Evolutionary conservation across 2,113 vertebrate genomes (phyloP), one percentile per base, ranked within the genome.

Genomic region (Microcebus lehilahytsara): DNA sequence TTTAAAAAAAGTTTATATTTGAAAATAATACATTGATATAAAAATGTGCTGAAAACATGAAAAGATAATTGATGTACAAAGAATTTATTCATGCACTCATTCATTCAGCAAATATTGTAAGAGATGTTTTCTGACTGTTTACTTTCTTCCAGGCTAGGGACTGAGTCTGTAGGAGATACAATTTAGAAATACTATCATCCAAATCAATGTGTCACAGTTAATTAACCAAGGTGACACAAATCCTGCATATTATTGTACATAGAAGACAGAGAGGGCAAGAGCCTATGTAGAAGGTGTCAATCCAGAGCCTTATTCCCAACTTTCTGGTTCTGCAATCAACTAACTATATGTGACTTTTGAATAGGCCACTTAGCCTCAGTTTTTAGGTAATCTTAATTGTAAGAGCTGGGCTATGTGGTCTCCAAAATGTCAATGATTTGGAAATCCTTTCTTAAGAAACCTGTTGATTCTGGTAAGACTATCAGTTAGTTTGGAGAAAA

Each of bases 381-480:
- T 40, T 74, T 69, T 32, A 75, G 2, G 40, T 81, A 85, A 19
- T 77, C 72, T 85, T 81, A 91, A 42, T 23, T 27, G 1, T 42
- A 25, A 9, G 14, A 30, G 7, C 80, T 85, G 49, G 34, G 42
- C 32, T 69, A 0, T 34, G 3, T 72, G 8, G 69, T 87, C 23
- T 20, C 49, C 46, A 23, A 56, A 91, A 93, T 90, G 34, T 46
- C 90, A 85, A 16, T 75, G 85, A 93, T 79, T 74, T 66, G 27
- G 75, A 91, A 97, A 94, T 88, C 34, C 30, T 95, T 78, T 79
- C 85, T 92, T 91, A 89, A 75, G 69, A 96, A 94, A n/a, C 19
- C 84, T 58, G 53, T 32, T 60, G 58, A 93, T 85, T 92, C 66
- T 89, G 30, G 19, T 37, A n/a, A 95, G 64, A 85, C 64, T 84